Evolutionary conservation across 37 sponge, comb jelly and placozoan genomes (phyloP), one percentile per base, ranked within the genome.

Genomic region (Oscarella lobularis): DNA sequence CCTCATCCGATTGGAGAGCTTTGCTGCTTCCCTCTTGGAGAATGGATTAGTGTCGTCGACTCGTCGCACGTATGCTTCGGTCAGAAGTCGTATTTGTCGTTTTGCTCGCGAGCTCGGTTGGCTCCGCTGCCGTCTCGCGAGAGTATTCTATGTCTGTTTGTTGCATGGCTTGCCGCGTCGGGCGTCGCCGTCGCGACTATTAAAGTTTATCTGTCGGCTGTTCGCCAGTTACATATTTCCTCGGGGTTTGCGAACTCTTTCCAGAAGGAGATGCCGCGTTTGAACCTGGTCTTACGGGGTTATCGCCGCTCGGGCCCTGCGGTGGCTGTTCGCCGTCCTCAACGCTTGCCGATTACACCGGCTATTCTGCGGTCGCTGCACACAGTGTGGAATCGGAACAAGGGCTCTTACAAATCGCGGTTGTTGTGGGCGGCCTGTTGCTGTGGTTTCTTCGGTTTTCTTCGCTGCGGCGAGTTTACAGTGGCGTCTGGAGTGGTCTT

Each of bases 1-100:
- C 81, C 2, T 88, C 89, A 27, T 35, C 30, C 37, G 34, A 2
- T 36, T 84, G 89, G 85, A 81, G 30, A 3, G 9, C 66, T 33
- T 36, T 27, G 85, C 81, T 88, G 75, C 81, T 27, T 0, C 14
- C n/a, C 73, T 54, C 36, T 36, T 79, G 9, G 65, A 73, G 41
- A 31, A 30, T 6, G 68, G 40, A 27, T 27, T 84, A 67, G 84
- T 76, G 3, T 60, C 37, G 1, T 74, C 84, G 27, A 84, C 75
- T 33, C 70, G 34, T 39, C 68, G 30, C 69, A 76, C 35, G 80
- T 39, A 32, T 36, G 39, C 55, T 38, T 37, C 39, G 39, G 75
- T 2, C 79, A 74, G 66, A 41, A 38, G 37, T 2, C 1, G 0
- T 84, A 78, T 74, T 73, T 67, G 3, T 9, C n/a, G n/a, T n/a